Evolutionary conservation across 2,888 invertebrate species (phyloP).

Genomic region (Diaprepes abbreviatus): DNA sequence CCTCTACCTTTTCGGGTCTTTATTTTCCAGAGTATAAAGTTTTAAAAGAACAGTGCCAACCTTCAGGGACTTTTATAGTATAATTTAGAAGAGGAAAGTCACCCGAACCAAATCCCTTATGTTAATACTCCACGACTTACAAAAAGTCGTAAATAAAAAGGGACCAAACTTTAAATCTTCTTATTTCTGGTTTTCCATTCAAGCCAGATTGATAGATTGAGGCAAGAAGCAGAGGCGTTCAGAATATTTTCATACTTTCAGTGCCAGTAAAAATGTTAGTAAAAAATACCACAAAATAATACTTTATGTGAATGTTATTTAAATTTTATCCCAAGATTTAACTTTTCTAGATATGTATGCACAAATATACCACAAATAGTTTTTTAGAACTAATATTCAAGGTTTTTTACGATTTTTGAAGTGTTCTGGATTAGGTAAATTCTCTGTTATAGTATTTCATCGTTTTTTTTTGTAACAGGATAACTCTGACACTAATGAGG

Average conservation of each 20-base stretch:
- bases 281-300: no score
- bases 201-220: slow-evolving; percentile 34
- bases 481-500: no score
- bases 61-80: slow-evolving; percentile 45
- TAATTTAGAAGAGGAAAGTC: slow-evolving; percentile 46
- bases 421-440: no score
- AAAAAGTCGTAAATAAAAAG: slow-evolving; percentile 51
- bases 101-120: slow-evolving; percentile 48
- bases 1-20: slow-evolving; percentile 30
- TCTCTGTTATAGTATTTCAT: no score
- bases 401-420: no score
- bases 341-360: no score
- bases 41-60: slow-evolving; percentile 37
- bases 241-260: background rate
- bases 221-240: slow-evolving; percentile 15
- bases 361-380: no score
- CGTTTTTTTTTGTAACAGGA: no score
- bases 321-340: no score
- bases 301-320: no score
- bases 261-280: no score
- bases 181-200: slow-evolving; percentile 45
- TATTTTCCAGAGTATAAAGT: slow-evolving; percentile 44
- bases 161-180: slow-evolving; percentile 48
- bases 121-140: slow-evolving; percentile 44
- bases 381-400: no score